Evolutionary conservation across 2,113 vertebrate genomes (phyloP), one percentile per base, ranked within the genome.

Genomic region (Chamaea fasciata): DNA sequence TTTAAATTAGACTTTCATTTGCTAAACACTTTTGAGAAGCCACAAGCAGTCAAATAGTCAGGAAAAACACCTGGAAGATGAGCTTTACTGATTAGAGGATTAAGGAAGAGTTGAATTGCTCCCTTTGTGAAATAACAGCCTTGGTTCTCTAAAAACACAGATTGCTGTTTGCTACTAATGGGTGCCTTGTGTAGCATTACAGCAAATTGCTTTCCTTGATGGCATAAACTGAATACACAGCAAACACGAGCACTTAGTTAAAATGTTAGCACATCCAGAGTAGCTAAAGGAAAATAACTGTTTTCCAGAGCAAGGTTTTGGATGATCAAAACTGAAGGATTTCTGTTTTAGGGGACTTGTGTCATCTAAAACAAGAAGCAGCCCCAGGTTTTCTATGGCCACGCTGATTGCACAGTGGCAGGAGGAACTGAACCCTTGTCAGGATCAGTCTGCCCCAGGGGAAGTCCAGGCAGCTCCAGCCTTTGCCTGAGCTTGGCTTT

Each of bases 151-250:
- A 74, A 97, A 96, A 97, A 96, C 88, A 97, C 94, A 96, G 90
- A 95, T 80, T 97, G 94, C 67, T 87, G 65, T 80, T 96, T 92
- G 87, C 85, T 77, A 9, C 89, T 95, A 96, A 97, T 97, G 83
- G 91, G 85, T 94, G 80, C 70, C 94, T 92, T 92, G 94, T 94
- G 96, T 33, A 75, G 95, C 92, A 90, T 95, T 91, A 96, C 78
- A 94, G 82, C 77, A 97, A 97, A 96, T 96, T 95, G 87, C 93
- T 94, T 97, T 96, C 76, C 80, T 87, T 96, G 92, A 94, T 87
- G 86, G 68, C 60, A 89, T 69, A 90, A 96, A 89, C 92, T 67
- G 94, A 94, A 90, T 26, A 87, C 71, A 89, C 62, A 78, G 82
- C 79, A 91, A 96, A 88, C 50, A 90, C 0, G 19, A 90, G 87